Conservation (phyloP, 92 coral and sea anemone genomes). For the Ricordea florida region DNA sequence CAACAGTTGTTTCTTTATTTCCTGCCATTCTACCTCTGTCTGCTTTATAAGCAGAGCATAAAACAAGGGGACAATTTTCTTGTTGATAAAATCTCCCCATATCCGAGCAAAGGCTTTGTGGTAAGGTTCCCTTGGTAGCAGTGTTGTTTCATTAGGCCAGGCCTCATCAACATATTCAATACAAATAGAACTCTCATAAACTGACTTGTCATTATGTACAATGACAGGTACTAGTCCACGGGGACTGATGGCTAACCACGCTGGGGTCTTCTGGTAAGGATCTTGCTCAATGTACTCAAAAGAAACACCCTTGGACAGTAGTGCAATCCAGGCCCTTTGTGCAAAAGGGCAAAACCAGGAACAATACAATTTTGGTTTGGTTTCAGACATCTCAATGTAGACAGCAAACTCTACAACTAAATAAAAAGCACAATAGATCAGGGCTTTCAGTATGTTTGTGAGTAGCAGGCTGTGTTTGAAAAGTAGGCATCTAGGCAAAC, state of each 20-base stretch:
- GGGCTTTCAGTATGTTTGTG: too few species aligned
- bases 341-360: constrained; percentile 87
- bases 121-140: constrained; percentile 71
- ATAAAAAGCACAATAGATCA: too few species aligned
- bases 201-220: constrained; percentile 37
- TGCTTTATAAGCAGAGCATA: constrained; percentile 56
- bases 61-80: constrained; percentile 52
- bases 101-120: constrained; percentile 73
- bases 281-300: constrained; percentile 76
- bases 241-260: constrained; percentile 72
- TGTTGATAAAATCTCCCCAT: constrained; percentile 75
- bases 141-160: constrained; percentile 27
- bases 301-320: constrained; percentile 63
- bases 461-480: too few species aligned
- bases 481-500: too few species aligned
- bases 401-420: background rate
- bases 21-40: constrained; percentile 41
- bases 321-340: constrained; percentile 77
- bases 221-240: constrained; percentile 75
- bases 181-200: constrained; percentile 73
- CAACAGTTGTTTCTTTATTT: constrained; percentile 46
- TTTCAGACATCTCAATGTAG: background rate
- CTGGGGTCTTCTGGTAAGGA: constrained; percentile 74
- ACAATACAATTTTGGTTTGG: constrained; percentile 44
- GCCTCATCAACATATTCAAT: constrained; percentile 74